Conservation (phyloP, 2,888 invertebrate genomes). For the Melieria omissa region DNA sequence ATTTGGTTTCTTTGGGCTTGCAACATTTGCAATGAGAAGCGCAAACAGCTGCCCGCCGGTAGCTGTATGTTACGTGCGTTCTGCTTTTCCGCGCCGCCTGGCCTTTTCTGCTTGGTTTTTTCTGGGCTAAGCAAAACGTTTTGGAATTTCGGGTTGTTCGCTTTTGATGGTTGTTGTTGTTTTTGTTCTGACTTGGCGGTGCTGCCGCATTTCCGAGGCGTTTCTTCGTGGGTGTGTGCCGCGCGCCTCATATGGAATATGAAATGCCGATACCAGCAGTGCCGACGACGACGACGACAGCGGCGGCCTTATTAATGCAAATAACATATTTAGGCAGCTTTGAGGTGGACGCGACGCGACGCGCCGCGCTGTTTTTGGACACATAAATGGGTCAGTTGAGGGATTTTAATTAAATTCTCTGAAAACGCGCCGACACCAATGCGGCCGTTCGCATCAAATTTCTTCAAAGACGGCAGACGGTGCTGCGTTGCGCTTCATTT, state of each 20-base stretch:
- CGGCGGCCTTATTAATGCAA: constrained; percentile 55
- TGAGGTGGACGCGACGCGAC: neutral
- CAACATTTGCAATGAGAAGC: too few relatives aligned
- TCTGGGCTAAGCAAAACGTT: constrained; percentile 7
- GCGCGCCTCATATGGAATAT: constrained; percentile 50
- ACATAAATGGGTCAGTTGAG: neutral
- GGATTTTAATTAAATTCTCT: neutral
- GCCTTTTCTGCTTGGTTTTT: neutral
- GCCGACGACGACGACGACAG: too few relatives aligned
- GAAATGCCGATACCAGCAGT: constrained; percentile 45
- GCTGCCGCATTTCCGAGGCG: constrained; percentile 19
- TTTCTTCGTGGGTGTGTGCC: constrained; percentile 52
- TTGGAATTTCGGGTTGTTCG: neutral
- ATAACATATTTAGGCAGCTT: constrained; percentile 47
- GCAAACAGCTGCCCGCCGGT: too few relatives aligned
- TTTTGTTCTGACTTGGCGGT: neutral
- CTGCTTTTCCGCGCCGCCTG: neutral
- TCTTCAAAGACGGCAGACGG: neutral
- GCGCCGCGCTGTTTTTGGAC: neutral
- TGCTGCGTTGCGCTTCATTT: neutral
- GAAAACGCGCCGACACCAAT: neutral
- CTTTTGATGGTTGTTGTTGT: neutral
- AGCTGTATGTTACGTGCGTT: constrained; percentile 12
- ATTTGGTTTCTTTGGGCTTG: too few relatives aligned
- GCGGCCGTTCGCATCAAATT: neutral